Evolutionary conservation across 1,140 invertebrate species (phyloP).

Genomic region (Meloidogyne floridensis): DNA sequence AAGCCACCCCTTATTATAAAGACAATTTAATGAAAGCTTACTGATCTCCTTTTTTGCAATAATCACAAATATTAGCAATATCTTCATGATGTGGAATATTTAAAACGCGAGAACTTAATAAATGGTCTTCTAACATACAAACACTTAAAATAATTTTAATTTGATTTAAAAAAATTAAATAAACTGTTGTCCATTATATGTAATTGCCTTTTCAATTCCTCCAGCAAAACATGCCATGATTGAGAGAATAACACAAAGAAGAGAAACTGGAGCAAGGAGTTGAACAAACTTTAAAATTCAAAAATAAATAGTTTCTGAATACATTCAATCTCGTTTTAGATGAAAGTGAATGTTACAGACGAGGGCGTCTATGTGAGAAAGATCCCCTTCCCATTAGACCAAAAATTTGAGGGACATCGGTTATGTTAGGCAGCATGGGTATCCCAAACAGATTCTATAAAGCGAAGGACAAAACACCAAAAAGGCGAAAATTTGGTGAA

Average conservation of each 20-base stretch:
- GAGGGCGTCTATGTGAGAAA: too few species aligned
- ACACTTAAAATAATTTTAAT: slow-evolving; percentile 52
- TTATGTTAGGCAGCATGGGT: too few species aligned
- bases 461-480: too few species aligned
- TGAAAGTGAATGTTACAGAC: too few species aligned
- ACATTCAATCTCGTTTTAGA: neutral
- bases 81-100: slow-evolving; percentile 45
- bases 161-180: neutral
- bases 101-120: slow-evolving; percentile 50
- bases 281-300: slow-evolving; percentile 57
- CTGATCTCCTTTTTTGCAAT: slow-evolving; percentile 56
- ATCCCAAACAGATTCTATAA: too few species aligned
- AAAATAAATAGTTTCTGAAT: too few species aligned
- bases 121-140: slow-evolving; percentile 61
- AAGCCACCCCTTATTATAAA: too few species aligned
- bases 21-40: slow-evolving; percentile 23
- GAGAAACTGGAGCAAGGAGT: slow-evolving; percentile 61
- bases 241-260: slow-evolving; percentile 62
- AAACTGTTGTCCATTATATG: slow-evolving; percentile 60
- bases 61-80: slow-evolving; percentile 56
- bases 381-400: too few species aligned
- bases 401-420: too few species aligned
- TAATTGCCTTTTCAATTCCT: slow-evolving; percentile 62
- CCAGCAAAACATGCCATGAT: slow-evolving; percentile 63
- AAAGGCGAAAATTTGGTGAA: too few species aligned